phyloP scores from a whole-genome alignment of 2,888 invertebrate genomes.

The Osedax fenrisi region DNA sequence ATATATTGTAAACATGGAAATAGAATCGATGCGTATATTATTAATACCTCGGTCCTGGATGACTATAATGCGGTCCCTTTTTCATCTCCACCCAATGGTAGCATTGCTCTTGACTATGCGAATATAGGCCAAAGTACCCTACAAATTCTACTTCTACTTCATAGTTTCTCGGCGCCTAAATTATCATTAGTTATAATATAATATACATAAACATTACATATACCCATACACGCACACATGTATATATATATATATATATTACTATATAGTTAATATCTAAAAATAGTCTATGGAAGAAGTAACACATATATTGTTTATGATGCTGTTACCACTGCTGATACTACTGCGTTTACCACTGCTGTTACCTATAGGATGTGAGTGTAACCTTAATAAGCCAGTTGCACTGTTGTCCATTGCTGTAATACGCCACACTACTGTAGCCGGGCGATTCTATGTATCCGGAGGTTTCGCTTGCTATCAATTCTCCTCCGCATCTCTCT shows the following conservation, averaged over 20 bases:
- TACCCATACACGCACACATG: background rate
- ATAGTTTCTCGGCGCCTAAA: background rate
- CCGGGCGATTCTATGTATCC: slow-evolving; percentile 31
- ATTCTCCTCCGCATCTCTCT: slow-evolving; percentile 9
- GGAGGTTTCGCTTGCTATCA: background rate
- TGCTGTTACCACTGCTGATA: no score
- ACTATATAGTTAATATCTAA: no score
- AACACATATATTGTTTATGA: no score
- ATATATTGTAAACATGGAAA: no score
- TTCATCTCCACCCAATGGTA: background rate
- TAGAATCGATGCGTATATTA: no score
- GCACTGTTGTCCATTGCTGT: slow-evolving; percentile 32
- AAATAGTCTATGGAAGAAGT: no score
- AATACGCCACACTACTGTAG: slow-evolving; percentile 26
- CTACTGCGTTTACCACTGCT: no score
- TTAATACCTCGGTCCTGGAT: background rate
- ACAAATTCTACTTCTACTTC: background rate
- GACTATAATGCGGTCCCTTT: background rate
- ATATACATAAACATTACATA: background rate
- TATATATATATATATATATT: background rate
- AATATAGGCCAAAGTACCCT: background rate
- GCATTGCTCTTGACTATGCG: background rate
- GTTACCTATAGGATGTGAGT: no score
- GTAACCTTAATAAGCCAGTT: slow-evolving; percentile 35
- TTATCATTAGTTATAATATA: background rate